phyloP scores from a whole-genome alignment of 2,113 vertebrate genomes.

The Campylomormyrus numenius region DNA sequence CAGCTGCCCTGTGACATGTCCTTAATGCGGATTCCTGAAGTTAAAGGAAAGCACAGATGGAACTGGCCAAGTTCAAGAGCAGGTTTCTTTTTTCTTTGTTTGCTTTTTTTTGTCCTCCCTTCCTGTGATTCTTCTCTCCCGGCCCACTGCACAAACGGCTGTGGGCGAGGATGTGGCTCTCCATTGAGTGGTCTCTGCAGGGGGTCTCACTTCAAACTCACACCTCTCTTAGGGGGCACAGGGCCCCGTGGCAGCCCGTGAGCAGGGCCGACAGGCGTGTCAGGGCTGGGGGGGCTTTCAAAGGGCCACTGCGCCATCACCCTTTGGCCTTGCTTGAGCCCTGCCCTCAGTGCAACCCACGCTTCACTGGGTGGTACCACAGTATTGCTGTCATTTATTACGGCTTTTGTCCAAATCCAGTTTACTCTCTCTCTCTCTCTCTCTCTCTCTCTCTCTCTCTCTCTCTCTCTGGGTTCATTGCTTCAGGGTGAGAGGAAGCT shows the following conservation, averaged over 20 bases:
- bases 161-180: slow-evolving; percentile 20
- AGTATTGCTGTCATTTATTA: not conserved
- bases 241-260: slow-evolving; percentile 14
- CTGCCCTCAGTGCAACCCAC: not conserved
- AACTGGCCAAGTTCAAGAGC: slow-evolving; percentile 53
- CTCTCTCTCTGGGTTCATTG: not conserved
- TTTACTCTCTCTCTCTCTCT: no score
- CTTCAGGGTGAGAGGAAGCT: not conserved
- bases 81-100: slow-evolving; percentile 12
- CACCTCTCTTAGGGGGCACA: slow-evolving; percentile 61
- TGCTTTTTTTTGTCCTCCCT: slow-evolving; percentile 15
- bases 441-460: not conserved
- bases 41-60: slow-evolving; percentile 41
- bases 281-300: slow-evolving; percentile 27
- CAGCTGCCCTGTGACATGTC: slow-evolving; percentile 1
- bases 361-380: not conserved
- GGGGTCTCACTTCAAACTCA: slow-evolving; percentile 44
- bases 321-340: not conserved
- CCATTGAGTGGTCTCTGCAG: not conserved
- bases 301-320: slow-evolving; percentile 24
- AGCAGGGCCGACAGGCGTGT: slow-evolving; percentile 42
- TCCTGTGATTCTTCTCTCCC: slow-evolving; percentile 21
- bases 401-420: not conserved
- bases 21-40: slow-evolving; percentile 43
- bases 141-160: slow-evolving; percentile 30